Conservation (phyloP, 2,797 vertebrate genomes). For the Caiman crocodilus region DNA sequence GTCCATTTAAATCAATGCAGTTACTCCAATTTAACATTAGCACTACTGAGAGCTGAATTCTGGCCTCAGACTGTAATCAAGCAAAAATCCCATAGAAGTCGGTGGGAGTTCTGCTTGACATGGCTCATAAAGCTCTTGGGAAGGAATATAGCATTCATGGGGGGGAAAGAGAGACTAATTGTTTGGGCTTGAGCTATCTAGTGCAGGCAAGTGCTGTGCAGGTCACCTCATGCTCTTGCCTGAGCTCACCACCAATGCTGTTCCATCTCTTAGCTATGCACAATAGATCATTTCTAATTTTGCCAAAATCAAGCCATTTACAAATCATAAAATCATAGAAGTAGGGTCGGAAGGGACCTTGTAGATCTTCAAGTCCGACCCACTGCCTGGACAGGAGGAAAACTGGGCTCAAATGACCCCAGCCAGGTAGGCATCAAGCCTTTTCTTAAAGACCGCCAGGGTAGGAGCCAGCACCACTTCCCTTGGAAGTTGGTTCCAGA, state of each 20-base stretch:
- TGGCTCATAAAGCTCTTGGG: not conserved
- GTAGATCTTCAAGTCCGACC: no score
- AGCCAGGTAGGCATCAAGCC: no score
- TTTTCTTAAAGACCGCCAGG: no score
- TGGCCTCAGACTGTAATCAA: not conserved
- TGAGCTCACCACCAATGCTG: not conserved
- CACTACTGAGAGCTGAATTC: not conserved
- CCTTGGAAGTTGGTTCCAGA: no score
- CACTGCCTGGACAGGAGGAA: no score
- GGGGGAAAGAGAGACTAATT: not conserved
- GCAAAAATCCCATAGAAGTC: not conserved
- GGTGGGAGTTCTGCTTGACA: not conserved
- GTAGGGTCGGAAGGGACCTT: no score
- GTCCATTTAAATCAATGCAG: not conserved
- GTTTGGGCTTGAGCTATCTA: not conserved
- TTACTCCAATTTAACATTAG: not conserved
- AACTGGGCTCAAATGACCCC: no score
- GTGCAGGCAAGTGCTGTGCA: not conserved
- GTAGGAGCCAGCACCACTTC: no score
- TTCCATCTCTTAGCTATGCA: not conserved
- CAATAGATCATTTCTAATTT: not conserved
- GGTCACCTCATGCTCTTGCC: not conserved
- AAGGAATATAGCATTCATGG: not conserved
- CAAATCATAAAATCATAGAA: no score
- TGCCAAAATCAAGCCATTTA: not conserved